These are phyloP conservation scores for Clanis bilineata DNA, from an alignment of 2,888 invertebrate species.

Conservation along the genomic window DNA sequence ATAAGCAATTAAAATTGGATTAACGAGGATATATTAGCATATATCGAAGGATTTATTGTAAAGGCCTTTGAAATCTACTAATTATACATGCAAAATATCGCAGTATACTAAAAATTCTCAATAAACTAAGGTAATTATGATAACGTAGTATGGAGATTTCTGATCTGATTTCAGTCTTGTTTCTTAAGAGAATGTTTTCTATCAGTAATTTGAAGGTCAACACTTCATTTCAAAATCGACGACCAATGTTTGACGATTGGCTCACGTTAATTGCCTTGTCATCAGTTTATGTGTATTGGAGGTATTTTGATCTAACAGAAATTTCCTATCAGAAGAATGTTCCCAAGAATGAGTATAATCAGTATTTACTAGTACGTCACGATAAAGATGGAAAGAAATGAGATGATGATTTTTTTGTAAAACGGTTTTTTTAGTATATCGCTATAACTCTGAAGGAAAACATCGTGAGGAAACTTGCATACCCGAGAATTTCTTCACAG, in stretches of 20 bases:
- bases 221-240: not conserved
- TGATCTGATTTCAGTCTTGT: not conserved
- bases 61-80: not conserved
- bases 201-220: not conserved
- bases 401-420: too few relatives aligned
- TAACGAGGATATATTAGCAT: not conserved
- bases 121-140: not conserved
- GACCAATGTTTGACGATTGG: not conserved
- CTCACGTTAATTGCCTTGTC: too few relatives aligned
- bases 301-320: too few relatives aligned
- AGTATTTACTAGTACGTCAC: too few relatives aligned
- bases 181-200: not conserved
- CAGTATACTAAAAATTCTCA: not conserved
- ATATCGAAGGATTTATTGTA: not conserved
- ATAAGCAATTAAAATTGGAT: not conserved
- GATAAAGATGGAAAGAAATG: too few relatives aligned
- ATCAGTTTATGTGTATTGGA: too few relatives aligned
- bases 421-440: too few relatives aligned
- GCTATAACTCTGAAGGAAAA: too few relatives aligned
- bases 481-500: too few relatives aligned
- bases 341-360: too few relatives aligned
- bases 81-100: not conserved
- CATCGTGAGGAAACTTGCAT: too few relatives aligned
- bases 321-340: too few relatives aligned
- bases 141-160: not conserved